These are phyloP conservation scores for Eupsilia transversa DNA, from an alignment of 2,888 invertebrate species.

Conservation along the genomic window DNA sequence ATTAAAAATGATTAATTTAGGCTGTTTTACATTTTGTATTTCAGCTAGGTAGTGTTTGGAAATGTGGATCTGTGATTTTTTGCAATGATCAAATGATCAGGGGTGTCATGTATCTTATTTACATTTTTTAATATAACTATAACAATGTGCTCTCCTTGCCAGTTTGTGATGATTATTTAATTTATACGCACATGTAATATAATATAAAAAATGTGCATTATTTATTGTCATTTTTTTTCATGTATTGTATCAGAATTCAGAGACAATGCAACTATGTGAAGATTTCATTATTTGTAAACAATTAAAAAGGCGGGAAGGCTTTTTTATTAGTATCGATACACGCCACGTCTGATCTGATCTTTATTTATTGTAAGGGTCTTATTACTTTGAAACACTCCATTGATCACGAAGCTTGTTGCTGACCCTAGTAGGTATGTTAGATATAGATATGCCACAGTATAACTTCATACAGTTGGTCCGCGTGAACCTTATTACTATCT, in stretches of 20 bases:
- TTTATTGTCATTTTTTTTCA: not conserved
- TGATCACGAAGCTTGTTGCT: constrained; percentile 63
- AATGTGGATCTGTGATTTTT: constrained; percentile 62
- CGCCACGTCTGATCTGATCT: constrained; percentile 45
- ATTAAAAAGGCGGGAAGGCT: not conserved
- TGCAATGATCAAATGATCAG: constrained; percentile 56
- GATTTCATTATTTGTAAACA: not conserved
- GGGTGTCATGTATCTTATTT: constrained; percentile 42
- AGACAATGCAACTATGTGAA: not conserved
- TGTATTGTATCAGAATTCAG: not conserved
- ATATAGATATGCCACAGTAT: constrained; percentile 58
- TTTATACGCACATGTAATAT: not conserved
- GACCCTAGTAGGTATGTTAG: constrained; percentile 67
- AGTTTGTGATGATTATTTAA: constrained; percentile 22
- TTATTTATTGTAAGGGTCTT: constrained; percentile 48
- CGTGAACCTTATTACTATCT: not conserved
- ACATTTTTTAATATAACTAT: not conserved
- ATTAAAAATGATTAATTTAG: constrained; percentile 34
- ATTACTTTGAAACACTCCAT: constrained; percentile 56
- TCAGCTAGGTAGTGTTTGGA: constrained; percentile 44
- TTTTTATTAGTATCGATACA: constrained; percentile 6
- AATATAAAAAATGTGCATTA: not conserved
- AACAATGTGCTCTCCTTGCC: constrained; percentile 28
- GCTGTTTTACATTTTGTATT: constrained; percentile 45
- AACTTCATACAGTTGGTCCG: constrained; percentile 42